Base-by-base conservation (phyloP, 2,888 invertebrate genomes). In the Epicampocera succincta region DNA sequence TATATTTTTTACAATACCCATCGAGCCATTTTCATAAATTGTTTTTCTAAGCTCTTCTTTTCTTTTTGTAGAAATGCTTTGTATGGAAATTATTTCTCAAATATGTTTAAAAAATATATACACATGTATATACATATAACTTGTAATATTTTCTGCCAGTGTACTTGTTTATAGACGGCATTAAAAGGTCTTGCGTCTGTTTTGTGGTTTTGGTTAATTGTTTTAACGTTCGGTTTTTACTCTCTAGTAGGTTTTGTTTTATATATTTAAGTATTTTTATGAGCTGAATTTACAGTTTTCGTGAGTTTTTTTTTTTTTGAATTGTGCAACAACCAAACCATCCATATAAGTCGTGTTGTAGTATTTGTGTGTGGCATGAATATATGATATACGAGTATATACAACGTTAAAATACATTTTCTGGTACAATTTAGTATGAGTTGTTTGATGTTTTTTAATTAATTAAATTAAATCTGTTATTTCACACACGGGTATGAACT, bases 181-280 rank as follows among this genome's bases (percentile, higher is more conserved):
- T 15, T 8, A 6, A 19, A 44, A 46, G 21, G 3, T 19, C 52
- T 71, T 56, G 40, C n/a, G 44, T 78, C 44, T 60, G 8, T 38
- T 42, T 65, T 65, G 72, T 40, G 78, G 78, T 72, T 69, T n/a
- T 46, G n/a, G 56, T 82, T 77, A 63, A 74, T 82, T 74, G 65
- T 82, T 77, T 69, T 40, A 63, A 66, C 56, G 5, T 17, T 66
- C 52, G 66, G 58, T 61, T 54, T 21, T 50, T 3, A n/a, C 17
- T 52, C 44, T 68, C n/a, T 58, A 29, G 25, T 42, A 56, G 29
- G 17, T 21, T 11, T 33, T 56, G 46, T 68, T 72, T 74, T 73
- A n/a, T 15, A 33, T 33, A 50, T 52, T 63, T 63, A 60, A 71
- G 42, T 74, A 11, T 50, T 21, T 60, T 17, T 29, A 46, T 33